Evolutionary conservation across 2,797 vertebrate species (phyloP).

Genomic region (Yasuhikotakia modesta): DNA sequence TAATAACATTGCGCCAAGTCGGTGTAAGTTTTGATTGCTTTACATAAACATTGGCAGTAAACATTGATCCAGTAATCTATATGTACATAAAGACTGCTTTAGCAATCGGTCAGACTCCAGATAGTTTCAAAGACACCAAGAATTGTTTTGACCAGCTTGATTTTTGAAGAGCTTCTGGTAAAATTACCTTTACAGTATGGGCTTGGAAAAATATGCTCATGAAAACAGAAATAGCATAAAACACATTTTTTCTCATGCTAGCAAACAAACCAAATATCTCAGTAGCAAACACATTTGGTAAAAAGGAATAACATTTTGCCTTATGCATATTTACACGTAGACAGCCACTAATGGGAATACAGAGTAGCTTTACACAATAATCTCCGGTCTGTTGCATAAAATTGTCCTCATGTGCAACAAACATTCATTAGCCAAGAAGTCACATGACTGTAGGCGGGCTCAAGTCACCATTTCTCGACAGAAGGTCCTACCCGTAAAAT

Average conservation of each 20-base stretch:
- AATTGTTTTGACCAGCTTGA: constrained; percentile 5
- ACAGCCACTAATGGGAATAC: constrained; percentile 7
- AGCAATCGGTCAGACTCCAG: constrained; percentile 22
- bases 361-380: constrained; percentile 9
- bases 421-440: constrained; percentile 33
- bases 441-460: constrained; percentile 25
- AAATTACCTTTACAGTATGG: neutral
- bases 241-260: neutral
- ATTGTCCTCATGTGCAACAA: constrained; percentile 36
- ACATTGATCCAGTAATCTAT: constrained; percentile 18
- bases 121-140: constrained; percentile 26
- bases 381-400: constrained; percentile 29
- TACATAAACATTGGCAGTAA: neutral
- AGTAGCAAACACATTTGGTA: neutral
- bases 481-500: constrained; percentile 20
- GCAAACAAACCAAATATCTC: too few species aligned
- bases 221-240: constrained; percentile 21
- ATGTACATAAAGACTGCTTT: constrained; percentile 28
- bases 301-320: neutral
- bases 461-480: constrained; percentile 10
- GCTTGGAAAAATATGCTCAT: constrained; percentile 2
- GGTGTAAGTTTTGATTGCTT: constrained; percentile 26
- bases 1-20: constrained; percentile 8
- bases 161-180: constrained; percentile 12
- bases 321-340: neutral